Conservation (phyloP, 2,888 invertebrate genomes). For the Eupithecia tripunctaria region DNA sequence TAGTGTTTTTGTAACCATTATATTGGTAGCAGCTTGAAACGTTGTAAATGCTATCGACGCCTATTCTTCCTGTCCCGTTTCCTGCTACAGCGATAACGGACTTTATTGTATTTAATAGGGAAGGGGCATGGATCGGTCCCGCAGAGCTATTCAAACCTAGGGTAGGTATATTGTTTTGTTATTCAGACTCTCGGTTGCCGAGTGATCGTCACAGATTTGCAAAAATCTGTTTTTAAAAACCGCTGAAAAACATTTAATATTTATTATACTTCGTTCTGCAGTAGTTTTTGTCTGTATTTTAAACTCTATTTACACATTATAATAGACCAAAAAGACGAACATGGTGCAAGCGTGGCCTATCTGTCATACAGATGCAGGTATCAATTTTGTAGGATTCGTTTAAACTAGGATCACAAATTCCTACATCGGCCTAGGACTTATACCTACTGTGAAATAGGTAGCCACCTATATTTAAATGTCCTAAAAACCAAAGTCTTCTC, state of each 20-base stretch:
- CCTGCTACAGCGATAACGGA: slow-evolving; percentile 67
- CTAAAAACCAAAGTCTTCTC: not conserved
- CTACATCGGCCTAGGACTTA: no score
- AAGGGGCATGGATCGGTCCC: slow-evolving; percentile 42
- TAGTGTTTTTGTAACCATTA: not conserved
- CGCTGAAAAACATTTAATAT: no score
- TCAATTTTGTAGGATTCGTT: not conserved
- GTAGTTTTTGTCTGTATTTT: no score
- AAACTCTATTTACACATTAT: no score
- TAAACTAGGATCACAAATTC: no score
- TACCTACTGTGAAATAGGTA: not conserved
- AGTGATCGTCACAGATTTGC: no score
- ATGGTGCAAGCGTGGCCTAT: not conserved
- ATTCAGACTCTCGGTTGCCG: no score
- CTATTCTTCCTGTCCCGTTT: slow-evolving; percentile 67
- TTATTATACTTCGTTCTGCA: no score
- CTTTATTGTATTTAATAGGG: slow-evolving; percentile 54
- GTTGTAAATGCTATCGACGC: slow-evolving; percentile 39
- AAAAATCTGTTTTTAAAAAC: not conserved
- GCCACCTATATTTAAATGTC: no score
- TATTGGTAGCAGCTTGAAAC: slow-evolving; percentile 3
- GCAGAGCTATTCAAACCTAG: no score
- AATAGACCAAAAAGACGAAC: not conserved
- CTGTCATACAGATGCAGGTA: not conserved
- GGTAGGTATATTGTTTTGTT: no score